Evolutionary conservation across 2,797 vertebrate species (phyloP), one percentile per base, ranked within the genome.

Genomic region (Pteronotus mesoamericanus): DNA sequence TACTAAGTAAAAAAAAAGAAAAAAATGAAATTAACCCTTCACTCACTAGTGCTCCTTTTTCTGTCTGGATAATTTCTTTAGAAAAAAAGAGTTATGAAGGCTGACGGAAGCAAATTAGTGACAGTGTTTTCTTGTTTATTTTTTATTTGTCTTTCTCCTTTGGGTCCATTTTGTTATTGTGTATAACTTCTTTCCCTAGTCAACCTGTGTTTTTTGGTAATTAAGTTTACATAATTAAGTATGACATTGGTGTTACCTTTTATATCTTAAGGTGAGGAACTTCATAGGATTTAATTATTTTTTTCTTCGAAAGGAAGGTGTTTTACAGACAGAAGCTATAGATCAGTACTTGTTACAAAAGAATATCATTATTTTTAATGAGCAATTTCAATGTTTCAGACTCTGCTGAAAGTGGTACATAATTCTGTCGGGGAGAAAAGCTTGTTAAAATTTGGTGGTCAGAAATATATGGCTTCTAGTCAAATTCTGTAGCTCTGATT

Each of bases 281-380:
- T 98, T 94, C 92, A 91, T 94, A 97, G 96, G 88, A 95, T 98
- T 94, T 98, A 98, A 98, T 98, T 98, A 97, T 61, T 86, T 97
- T 95, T 98, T 97, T 94, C 94, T 82, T 92, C 97, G 98, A 93
- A 98, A 98, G 98, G 89, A 97, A 98, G 93, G 87, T 98, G 92
- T 97, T 98, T 96, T 44, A 57, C 89, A 98, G 94, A 95, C 84
- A 96, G 90, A 97, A 96, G 89, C 90, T 98, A 95, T 98, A 98
- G 97, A 98, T 98, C 97, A 98, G 96, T 91, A 90, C 94, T 98
- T 95, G 97, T 98, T 98, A 98, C 83, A 97, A 97, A 98, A 90
- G 80, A 87, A 97, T 97, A 97, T 98, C 97, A 97, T 99, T 98
- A 98, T 98, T 98, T 98, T 98, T 98, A 98, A 98, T 98, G 98